Evolutionary conservation across 2,797 vertebrate species (phyloP), one percentile per base, ranked within the genome.

Genomic region (Chrosomus eos): DNA sequence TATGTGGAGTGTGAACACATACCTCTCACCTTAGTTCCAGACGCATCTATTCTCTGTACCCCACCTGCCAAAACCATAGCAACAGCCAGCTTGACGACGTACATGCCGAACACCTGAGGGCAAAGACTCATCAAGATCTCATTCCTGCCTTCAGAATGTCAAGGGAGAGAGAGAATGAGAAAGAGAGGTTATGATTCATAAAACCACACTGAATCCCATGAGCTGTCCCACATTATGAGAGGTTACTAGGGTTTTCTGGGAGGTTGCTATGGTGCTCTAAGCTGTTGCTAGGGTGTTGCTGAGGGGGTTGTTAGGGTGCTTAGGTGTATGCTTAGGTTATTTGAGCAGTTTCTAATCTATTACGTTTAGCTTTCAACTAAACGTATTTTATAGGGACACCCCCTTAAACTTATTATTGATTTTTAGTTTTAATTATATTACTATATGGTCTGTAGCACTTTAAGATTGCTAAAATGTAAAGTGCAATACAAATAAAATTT

Each of bases 31-130:
- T 96, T 96, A 77, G 96, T 98, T 89, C 98, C 98, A 74, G 96
- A 94, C 31, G 95, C 91, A 90, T 99, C 98, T 21, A 92, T 96
- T 91, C 97, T 97, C 92, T 97, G 97, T 31, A 99, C 97, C 2
- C 98, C 98, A n/a, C 98, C 98, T 74, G 98, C 97, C 87, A 99
- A 92, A 79, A 99, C 97, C 97, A 99, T 95, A 58, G 97, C 97
- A 84, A 99, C 97, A 0, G 98, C 96, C 89, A 99, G 86, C 92
- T 99, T 99, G 78, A 99, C 95, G 64, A 98, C 92, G 88, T 98
- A 99, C 95, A 99, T 95, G 43, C 98, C 98, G 91, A 98, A 99
- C 4, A 99, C 96, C 92, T 99, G 98, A 31, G 98, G 97, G 85
- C 98, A 99, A 62, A 99, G 93, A 85, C 97, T 99, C 88, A 96